Evolutionary conservation across 2,888 invertebrate species (phyloP), one percentile per base, ranked within the genome.

Genomic region (Drosophila borborema): DNA sequence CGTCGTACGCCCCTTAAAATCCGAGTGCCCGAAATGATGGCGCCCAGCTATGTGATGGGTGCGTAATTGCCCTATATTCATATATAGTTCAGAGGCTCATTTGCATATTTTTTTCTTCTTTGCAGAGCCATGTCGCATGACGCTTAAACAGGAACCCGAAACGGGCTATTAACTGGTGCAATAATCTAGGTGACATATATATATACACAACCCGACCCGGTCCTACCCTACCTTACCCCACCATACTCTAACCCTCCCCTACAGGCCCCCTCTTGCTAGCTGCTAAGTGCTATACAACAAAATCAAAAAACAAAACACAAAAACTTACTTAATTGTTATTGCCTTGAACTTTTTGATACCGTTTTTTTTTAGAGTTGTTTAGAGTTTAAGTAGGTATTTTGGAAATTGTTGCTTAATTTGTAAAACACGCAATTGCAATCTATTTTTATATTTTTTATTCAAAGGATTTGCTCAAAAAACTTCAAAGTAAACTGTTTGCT

Each of bases 91-190:
- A 6, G 14, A 16, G 16, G 38, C 28, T 72, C 9, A 59, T 48
- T 9, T 16, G 5, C 4, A 40, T 51, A 28, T 60, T 14, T 14
- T 9, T 10, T 53, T 31, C 45, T 28, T 38, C 14, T 28, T 54
- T 67, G 10, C 62, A 88, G 93, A 93, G 60, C 84, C 86, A 46
- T 92, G 92, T 85, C 92, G 93, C 58, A 90, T 93, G 89, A 91
- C 92, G 58, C 77, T 93, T 43, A 93, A 93, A 83, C 93, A 93
- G 80, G 93, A 93, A 80, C 93, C 93, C 43, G 93, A 93, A 86
- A 91, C 91, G 69, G 93, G 93, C 64, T 93, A 93, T 83, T 93
- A 77, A 71, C 53, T 63, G 77, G 80, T 86, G 81, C 86, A 83
- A 83, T 77, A 72, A 61, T 46, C 64, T 64, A 67, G 60, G 64